These are phyloP conservation scores for Okapia johnstoni DNA, from an alignment of 2,113 vertebrate genomes.

Conservation along the genomic window DNA sequence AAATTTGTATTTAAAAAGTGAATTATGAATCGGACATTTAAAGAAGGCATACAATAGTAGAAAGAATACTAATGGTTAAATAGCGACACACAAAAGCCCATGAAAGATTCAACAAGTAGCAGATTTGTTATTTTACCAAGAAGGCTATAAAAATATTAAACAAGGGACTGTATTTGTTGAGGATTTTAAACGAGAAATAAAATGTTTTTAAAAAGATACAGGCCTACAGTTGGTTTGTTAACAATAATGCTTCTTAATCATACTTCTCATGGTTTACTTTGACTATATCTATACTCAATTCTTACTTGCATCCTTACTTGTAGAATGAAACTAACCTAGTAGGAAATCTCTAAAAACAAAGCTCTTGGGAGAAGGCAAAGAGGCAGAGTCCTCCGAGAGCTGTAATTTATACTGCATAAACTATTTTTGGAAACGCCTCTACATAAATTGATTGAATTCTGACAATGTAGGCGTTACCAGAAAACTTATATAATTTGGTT, in stretches of 20 bases:
- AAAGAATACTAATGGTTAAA: conserved; percentile 24
- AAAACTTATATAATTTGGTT: conserved; percentile 71
- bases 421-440: conserved; percentile 66
- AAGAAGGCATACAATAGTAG: neutral
- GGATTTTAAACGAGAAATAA: conserved; percentile 5
- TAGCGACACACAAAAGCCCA: neutral
- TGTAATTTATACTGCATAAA: conserved; percentile 55
- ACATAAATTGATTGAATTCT: conserved; percentile 69
- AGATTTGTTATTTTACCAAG: neutral
- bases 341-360: conserved; percentile 54
- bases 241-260: neutral
- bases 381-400: conserved; percentile 67
- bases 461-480: conserved; percentile 65
- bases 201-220: conserved; percentile 2
- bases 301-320: conserved; percentile 4
- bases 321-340: conserved; percentile 58
- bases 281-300: conserved; percentile 13
- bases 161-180: neutral
- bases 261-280: neutral
- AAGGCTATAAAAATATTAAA: neutral
- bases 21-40: conserved; percentile 4
- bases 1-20: neutral
- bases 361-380: conserved; percentile 50
- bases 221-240: neutral
- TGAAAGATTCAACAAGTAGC: neutral